A percentile compares a stretch with the other conserved stretches of the same genome.
Conservation (phyloP, 2,888 invertebrate genomes). For the Andricus curvator region DNA sequence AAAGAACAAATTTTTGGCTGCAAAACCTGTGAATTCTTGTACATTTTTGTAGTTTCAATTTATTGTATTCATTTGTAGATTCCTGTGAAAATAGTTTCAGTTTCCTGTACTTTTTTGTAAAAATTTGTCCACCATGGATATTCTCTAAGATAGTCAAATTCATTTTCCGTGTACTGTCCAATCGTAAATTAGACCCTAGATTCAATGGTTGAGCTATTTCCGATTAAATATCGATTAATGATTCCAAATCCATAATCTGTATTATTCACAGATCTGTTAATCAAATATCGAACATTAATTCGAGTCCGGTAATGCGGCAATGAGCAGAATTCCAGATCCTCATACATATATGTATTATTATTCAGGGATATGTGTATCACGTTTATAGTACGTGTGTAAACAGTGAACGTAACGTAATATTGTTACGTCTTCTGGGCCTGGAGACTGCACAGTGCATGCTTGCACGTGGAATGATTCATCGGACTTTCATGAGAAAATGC, state of each 20-base stretch:
- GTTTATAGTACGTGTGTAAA: conserved; percentile 15
- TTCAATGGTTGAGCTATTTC: neutral
- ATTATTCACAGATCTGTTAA: neutral
- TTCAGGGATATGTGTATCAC: conserved; percentile 6
- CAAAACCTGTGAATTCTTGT: too few relatives aligned
- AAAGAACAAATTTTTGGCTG: too few relatives aligned
- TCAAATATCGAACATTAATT: neutral
- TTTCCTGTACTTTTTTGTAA: too few relatives aligned
- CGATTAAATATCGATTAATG: neutral
- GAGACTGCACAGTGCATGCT: neutral
- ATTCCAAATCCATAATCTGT: neutral
- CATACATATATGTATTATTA: conserved; percentile 9
- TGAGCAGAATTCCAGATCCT: neutral
- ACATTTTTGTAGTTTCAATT: too few relatives aligned
- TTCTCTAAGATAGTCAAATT: too few relatives aligned
- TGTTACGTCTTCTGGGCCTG: conserved; percentile 19
- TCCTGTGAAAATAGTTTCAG: too few relatives aligned
- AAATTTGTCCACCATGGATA: too few relatives aligned
- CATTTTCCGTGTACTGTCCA: too few relatives aligned
- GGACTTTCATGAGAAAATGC: conserved; percentile 35
- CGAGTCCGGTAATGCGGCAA: neutral
- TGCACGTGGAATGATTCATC: conserved; percentile 24
- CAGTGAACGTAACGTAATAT: conserved; percentile 5
- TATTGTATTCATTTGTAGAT: too few relatives aligned
- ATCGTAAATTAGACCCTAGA: neutral